Evolutionary conservation across 1,140 invertebrate species (phyloP).

Genomic region (Anastatus disparis): DNA sequence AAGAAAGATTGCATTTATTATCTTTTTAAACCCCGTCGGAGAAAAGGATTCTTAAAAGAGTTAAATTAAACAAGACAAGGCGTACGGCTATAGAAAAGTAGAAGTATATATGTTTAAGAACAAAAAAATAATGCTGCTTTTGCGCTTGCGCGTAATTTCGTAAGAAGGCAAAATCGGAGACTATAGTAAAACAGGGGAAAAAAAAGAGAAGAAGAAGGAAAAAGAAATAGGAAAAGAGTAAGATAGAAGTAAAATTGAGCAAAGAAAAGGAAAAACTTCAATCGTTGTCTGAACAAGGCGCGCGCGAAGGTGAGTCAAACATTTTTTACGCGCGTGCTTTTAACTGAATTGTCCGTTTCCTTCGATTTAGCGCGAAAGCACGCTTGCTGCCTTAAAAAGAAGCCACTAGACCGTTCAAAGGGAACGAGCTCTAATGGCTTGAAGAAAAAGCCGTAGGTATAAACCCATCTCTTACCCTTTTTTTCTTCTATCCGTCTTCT

Average conservation of each 20-base stretch:
- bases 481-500: not conserved
- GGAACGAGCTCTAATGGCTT: slow-evolving; percentile 22
- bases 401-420: slow-evolving; percentile 18
- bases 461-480: not conserved
- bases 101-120: not conserved
- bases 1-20: not conserved
- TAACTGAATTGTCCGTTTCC: slow-evolving; percentile 35
- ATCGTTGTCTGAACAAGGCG: not conserved
- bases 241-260: slow-evolving; percentile 3
- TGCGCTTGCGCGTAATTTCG: not conserved
- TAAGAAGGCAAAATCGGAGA: not conserved
- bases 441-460: not conserved
- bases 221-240: not conserved
- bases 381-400: not conserved
- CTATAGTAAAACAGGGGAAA: too few relatives aligned
- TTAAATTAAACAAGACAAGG: slow-evolving; percentile 3
- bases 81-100: not conserved
- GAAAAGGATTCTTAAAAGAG: not conserved
- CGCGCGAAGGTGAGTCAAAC: slow-evolving; percentile 14
- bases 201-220: not conserved
- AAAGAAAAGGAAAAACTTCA: slow-evolving; percentile 25
- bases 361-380: slow-evolving; percentile 13
- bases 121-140: not conserved
- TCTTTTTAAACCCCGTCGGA: not conserved
- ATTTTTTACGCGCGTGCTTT: slow-evolving; percentile 22